A percentile compares a stretch with the other conserved stretches of the same genome.
These are phyloP conservation scores for Daubentonia madagascariensis DNA, from an alignment of 2,113 vertebrate species.

Conservation along the genomic window DNA sequence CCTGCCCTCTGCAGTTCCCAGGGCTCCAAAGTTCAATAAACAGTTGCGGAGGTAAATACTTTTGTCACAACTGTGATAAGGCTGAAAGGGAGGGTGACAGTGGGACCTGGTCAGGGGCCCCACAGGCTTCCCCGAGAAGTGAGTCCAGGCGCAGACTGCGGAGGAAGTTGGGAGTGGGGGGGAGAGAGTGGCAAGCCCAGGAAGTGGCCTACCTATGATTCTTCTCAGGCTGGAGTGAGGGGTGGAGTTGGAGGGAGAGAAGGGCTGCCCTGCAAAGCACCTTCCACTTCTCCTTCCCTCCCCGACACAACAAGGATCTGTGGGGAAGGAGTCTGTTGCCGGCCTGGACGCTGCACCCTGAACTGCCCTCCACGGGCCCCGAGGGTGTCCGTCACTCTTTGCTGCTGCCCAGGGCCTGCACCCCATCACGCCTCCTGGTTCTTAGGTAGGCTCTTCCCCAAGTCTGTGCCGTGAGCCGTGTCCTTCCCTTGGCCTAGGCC, in stretches of 20 bases:
- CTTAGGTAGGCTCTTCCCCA: not conserved
- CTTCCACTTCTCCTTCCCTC: too few relatives aligned
- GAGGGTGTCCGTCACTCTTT: not conserved
- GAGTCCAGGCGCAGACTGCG: not conserved
- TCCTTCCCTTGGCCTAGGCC: not conserved
- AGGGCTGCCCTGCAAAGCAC: too few relatives aligned
- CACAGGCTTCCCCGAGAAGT: not conserved
- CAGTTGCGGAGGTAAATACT: not conserved
- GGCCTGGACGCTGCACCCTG: not conserved
- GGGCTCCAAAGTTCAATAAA: not conserved
- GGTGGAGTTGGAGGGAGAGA: too few relatives aligned
- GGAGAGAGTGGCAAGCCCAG: not conserved
- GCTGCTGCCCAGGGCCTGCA: rapidly evolving
- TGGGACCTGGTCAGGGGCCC: not conserved
- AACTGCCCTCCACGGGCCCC: rapidly evolving
- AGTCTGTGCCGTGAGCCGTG: rapidly evolving
- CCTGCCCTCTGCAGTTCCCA: not conserved
- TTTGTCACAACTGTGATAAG: rapidly evolving
- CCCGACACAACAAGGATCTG: not conserved
- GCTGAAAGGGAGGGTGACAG: not conserved
- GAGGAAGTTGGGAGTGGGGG: not conserved
- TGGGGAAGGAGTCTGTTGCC: not conserved
- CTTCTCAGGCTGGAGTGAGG: not conserved
- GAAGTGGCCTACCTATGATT: not conserved
- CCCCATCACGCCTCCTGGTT: rapidly evolving